Conservation (phyloP, 2,888 invertebrate species). For the Idaea biselata region DNA sequence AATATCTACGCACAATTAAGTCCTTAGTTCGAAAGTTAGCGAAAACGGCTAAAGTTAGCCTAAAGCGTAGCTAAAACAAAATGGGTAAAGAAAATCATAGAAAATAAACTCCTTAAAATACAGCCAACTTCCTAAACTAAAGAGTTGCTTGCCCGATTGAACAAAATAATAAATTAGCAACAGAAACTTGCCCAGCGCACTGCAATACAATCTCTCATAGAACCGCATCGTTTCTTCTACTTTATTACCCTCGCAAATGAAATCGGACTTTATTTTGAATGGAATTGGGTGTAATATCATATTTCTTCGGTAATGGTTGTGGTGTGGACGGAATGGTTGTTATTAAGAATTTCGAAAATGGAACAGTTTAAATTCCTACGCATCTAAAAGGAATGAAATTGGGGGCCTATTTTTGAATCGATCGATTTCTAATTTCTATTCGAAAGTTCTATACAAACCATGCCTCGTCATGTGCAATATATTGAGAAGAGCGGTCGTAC, state of each 20-base stretch:
- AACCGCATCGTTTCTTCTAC: constrained; percentile 28
- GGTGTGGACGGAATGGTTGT: background rate
- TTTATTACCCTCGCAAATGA: constrained; percentile 30
- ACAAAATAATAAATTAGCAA: background rate
- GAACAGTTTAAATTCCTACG: background rate
- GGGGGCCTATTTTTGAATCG: no score
- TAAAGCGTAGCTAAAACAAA: no score
- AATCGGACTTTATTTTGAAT: constrained; percentile 37
- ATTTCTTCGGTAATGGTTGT: constrained; percentile 22
- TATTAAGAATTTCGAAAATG: constrained; percentile 27
- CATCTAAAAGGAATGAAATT: background rate
- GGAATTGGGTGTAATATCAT: constrained; percentile 41
- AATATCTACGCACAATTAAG: no score
- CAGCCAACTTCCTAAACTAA: background rate
- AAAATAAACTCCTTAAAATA: background rate
- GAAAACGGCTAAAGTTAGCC: background rate
- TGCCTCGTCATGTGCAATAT: no score
- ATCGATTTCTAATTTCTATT: no score
- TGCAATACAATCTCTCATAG: constrained; percentile 33
- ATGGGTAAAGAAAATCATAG: background rate
- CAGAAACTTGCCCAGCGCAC: background rate
- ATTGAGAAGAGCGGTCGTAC: no score
- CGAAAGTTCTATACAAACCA: no score
- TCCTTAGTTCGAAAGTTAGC: background rate
- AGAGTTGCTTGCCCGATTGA: background rate